Evolutionary conservation across 2,797 vertebrate genomes (phyloP).

Genomic region (Rhynchotus rufescens): DNA sequence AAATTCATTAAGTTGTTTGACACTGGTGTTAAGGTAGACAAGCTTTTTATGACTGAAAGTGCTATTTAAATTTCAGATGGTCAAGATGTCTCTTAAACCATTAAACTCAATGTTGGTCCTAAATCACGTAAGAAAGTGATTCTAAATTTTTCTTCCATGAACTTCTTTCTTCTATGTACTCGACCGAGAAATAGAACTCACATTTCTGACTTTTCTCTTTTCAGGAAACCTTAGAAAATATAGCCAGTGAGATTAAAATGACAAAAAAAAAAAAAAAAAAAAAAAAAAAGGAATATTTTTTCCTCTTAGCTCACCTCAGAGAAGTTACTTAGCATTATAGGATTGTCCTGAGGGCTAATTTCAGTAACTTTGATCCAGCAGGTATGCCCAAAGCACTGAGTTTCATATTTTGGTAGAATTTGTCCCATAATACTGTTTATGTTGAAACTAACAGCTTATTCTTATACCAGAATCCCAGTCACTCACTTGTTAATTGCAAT

Average conservation of each 20-base stretch:
- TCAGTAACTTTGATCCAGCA: neutral
- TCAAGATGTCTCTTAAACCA: neutral
- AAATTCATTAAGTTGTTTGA: neutral
- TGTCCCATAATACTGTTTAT: neutral
- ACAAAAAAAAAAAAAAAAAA: neutral
- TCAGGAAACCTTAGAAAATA: neutral
- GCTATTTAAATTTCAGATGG: neutral
- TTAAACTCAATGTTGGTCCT: neutral
- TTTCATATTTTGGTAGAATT: neutral
- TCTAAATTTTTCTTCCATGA: neutral
- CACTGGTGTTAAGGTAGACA: neutral
- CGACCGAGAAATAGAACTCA: neutral
- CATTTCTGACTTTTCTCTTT: neutral
- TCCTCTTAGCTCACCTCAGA: neutral
- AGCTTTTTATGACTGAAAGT: neutral
- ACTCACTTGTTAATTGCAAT: neutral
- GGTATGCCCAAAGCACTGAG: neutral
- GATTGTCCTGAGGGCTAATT: neutral
- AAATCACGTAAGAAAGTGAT: neutral
- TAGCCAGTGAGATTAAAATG: neutral
- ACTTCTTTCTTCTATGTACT: neutral
- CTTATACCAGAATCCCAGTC: neutral
- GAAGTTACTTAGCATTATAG: neutral
- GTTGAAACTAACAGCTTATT: neutral
- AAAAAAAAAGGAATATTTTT: neutral